A percentile compares a stretch with the other conserved stretches of the same genome.
Evolutionary conservation across 2,113 vertebrate species (phyloP).

Genomic region (Camelus bactrianus): DNA sequence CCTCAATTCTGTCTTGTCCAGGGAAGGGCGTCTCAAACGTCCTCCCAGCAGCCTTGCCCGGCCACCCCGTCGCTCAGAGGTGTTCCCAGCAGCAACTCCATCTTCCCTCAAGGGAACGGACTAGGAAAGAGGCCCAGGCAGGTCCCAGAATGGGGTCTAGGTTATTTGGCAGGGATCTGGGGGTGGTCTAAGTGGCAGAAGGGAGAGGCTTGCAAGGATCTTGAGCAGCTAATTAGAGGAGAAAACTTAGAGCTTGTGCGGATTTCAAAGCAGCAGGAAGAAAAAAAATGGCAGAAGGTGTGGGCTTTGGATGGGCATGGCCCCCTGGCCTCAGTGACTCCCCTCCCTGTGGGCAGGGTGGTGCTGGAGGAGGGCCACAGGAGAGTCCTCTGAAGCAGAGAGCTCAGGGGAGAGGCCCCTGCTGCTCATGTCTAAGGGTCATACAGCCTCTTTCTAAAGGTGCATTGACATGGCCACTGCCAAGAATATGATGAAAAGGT

Average conservation of each 20-base stretch:
- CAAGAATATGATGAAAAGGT: constrained; percentile 13
- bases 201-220: too few relatives aligned
- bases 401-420: neutral
- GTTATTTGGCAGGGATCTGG: neutral
- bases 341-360: neutral
- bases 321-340: neutral
- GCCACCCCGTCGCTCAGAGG: neutral
- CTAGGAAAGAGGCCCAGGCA: neutral
- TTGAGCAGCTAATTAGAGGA: too few relatives aligned
- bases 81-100: neutral
- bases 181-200: neutral
- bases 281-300: neutral
- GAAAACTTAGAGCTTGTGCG: too few relatives aligned
- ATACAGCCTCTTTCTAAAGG: neutral
- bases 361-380: neutral
- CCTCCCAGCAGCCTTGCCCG: neutral
- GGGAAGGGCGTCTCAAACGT: too few relatives aligned
- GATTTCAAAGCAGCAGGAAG: too few relatives aligned
- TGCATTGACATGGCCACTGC: neutral
- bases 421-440: neutral
- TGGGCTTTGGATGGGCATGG: neutral
- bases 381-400: neutral
- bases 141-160: neutral
- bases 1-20: neutral
- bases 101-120: neutral